Conservation (phyloP, 2,797 vertebrate species). For the Micromesistius poutassou region DNA sequence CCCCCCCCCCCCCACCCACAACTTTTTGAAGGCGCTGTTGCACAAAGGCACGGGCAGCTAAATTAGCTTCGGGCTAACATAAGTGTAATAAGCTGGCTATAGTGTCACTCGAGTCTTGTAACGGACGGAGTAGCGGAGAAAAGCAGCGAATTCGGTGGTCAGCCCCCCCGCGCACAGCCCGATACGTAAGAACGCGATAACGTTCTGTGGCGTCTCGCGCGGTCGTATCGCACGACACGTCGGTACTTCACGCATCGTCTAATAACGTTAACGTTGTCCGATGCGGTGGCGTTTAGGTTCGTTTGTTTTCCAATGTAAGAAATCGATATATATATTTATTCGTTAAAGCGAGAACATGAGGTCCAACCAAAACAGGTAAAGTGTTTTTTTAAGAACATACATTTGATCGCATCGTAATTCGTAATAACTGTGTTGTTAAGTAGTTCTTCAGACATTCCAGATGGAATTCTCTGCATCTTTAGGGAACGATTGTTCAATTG, state of each 20-base stretch:
- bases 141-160: background rate
- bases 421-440: background rate
- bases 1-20: slow-evolving; percentile 35
- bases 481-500: no score
- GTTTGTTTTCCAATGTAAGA: background rate
- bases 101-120: background rate
- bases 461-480: no score
- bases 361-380: background rate
- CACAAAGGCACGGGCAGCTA: slow-evolving; percentile 17
- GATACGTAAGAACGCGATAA: no score
- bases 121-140: background rate
- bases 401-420: background rate
- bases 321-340: background rate
- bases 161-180: no score
- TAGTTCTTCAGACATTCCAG: no score
- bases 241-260: no score
- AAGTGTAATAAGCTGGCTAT: slow-evolving; percentile 26
- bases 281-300: no score
- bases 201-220: no score
- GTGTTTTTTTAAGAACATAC: background rate
- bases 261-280: no score
- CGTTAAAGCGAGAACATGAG: background rate
- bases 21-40: slow-evolving; percentile 55
- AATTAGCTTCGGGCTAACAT: background rate
- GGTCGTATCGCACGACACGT: no score